These are phyloP conservation scores for Leucoraja ocellata DNA, from an alignment of 2,797 vertebrate genomes.

Conservation along the genomic window DNA sequence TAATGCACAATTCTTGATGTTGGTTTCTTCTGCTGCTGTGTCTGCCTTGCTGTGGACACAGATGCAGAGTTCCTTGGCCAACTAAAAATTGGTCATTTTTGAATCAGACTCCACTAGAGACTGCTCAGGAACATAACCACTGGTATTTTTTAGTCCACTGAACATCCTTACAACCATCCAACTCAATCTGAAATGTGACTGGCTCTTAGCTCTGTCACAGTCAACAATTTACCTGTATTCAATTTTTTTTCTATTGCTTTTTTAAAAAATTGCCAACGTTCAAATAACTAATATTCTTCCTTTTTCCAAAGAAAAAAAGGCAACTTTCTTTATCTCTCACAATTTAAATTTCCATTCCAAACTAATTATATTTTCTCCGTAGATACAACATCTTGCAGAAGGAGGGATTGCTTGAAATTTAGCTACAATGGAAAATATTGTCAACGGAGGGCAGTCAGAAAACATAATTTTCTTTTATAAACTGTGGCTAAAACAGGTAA, in stretches of 20 bases:
- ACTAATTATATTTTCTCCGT: background rate
- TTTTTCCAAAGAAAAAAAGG: background rate
- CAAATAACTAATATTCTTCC: background rate
- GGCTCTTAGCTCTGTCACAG: background rate
- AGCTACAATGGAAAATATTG: background rate
- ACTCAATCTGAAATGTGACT: background rate
- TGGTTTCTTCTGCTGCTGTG: background rate
- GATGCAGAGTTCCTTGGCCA: background rate
- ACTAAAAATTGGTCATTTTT: background rate
- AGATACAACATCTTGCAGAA: background rate
- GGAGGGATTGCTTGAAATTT: background rate
- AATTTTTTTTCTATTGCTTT: background rate
- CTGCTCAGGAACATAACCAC: background rate
- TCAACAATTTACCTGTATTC: background rate
- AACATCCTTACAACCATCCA: background rate
- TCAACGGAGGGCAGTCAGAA: background rate
- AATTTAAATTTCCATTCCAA: background rate
- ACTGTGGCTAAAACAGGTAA: background rate
- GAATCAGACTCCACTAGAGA: background rate
- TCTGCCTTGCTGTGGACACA: background rate
- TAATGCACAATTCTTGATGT: background rate
- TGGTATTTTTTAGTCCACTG: background rate
- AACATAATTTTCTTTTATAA: background rate
- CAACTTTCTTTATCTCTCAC: background rate
- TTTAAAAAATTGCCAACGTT: background rate